phyloP scores from a whole-genome alignment of 1,140 invertebrate species.

The Aphelenchoides fujianensis region DNA sequence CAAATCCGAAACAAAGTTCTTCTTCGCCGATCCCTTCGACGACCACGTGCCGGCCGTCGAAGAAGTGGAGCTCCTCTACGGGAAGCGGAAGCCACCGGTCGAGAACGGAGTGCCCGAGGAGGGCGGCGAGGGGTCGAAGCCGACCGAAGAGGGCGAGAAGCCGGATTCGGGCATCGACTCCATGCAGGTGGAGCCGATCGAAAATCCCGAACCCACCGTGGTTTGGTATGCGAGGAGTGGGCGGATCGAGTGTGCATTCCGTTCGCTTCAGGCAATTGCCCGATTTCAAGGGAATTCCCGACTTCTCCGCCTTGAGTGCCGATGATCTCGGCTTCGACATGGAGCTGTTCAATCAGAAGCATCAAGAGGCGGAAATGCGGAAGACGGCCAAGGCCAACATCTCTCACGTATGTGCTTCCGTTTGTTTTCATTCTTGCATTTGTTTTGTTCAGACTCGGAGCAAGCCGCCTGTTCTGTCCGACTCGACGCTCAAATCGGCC shows the following conservation, averaged over 20 bases:
- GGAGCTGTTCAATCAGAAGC: neutral
- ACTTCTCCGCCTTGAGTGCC: neutral
- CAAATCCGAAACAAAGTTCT: neutral
- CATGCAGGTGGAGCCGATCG: neutral
- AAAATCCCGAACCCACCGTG: neutral
- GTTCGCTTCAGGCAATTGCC: too few relatives aligned
- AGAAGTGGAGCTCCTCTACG: neutral
- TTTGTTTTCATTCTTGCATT: too few relatives aligned
- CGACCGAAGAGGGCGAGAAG: neutral
- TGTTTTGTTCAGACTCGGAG: too few relatives aligned
- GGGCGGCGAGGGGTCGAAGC: neutral
- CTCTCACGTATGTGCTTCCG: neutral
- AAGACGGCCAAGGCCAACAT: neutral
- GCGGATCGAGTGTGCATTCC: too few relatives aligned
- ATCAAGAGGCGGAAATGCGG: neutral
- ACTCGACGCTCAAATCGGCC: neutral
- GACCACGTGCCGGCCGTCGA: neutral
- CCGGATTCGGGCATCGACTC: too few relatives aligned
- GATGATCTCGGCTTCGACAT: slow-evolving; percentile 17
- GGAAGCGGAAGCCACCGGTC: neutral
- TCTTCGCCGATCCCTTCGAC: slow-evolving; percentile 3
- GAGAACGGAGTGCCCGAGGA: neutral
- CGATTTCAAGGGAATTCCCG: neutral
- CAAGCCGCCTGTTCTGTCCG: neutral
- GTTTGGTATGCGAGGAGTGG: too few relatives aligned